These are phyloP conservation scores for Sus scrofa DNA, from an alignment of 2,113 vertebrate genomes.

Conservation along the genomic window T2T-Sscrofa CM000828.6:75686001-75686500, in stretches of 20 bases:
- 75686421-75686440: constrained; percentile 74
- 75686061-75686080: no score
- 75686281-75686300: not conserved
- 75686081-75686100: no score
- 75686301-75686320: not conserved
- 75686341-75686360: not conserved
- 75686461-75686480: not conserved
- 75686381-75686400: constrained; percentile 12
- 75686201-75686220: not conserved
- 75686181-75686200: not conserved
- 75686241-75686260: not conserved
- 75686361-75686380: constrained; percentile 24
- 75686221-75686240: not conserved
- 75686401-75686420: constrained; percentile 66
- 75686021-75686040: no score
- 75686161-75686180: not conserved
- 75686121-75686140: no score
- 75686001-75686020: no score
- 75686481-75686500: constrained; percentile 75
- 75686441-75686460: constrained; percentile 75
- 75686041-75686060: no score
- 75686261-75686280: not conserved
- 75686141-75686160: not conserved
- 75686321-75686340: not conserved
- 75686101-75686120: no score